Evolutionary conservation across 2,888 invertebrate genomes (phyloP), one percentile per base, ranked within the genome.

Genomic region (Rotaria socialis): DNA sequence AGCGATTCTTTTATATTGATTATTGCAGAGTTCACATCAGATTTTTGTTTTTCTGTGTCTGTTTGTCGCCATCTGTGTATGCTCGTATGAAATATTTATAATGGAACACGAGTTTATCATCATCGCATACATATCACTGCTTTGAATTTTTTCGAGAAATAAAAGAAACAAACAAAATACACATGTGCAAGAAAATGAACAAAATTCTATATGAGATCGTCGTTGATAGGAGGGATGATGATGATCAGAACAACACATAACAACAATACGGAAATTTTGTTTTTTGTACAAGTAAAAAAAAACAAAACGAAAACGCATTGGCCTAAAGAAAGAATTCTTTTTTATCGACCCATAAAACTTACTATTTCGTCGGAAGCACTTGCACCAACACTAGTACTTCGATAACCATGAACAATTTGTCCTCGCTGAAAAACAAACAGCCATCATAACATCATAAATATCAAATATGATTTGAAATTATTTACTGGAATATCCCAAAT

Each of bases 331-430:
- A n/a, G n/a, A n/a, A n/a, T n/a, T n/a, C n/a, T n/a, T n/a, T n/a
- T n/a, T n/a, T n/a, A n/a, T n/a, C n/a, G n/a, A n/a, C n/a, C n/a
- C n/a, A n/a, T n/a, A 60, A 75, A 47, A 56, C 75, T 86, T 75
- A 86, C 87, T 19, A 84, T 87, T 74, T 98, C 99, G 92, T 99
- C 98, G 87, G 97, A 96, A n/a, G n/a, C n/a, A n/a, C n/a, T n/a
- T n/a, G n/a, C n/a, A n/a, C n/a, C n/a, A n/a, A n/a, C n/a, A n/a
- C 97, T 97, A 0, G 97, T 97, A 50, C 98, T 98, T 91, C 96
- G 96, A 92, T 99, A 99, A 90, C 96, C 96, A 91, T 98, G 96
- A 55, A 99, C 96, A 89, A 98, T 92, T 89, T 96, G 94, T 50
- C 98, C 98, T n/a, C n/a, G n/a, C n/a, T n/a, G n/a, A n/a, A n/a